Base-by-base conservation (phyloP, 2,888 invertebrate species). In the Nebria salina region DNA sequence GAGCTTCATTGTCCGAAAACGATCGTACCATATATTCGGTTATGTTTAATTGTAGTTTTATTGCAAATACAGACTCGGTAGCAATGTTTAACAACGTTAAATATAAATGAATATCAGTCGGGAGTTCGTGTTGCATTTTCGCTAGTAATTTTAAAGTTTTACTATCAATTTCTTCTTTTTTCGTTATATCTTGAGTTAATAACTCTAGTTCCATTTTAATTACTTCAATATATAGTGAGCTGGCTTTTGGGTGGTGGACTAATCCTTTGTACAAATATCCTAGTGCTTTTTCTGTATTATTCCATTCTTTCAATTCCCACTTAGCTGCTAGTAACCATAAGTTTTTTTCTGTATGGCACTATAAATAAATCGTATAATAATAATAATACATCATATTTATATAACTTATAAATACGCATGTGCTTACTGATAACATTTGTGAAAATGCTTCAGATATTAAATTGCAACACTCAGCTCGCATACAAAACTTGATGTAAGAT, bases 401-500 rank as follows among this genome's bases (percentile, higher is more conserved):
- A 72, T 72, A n/a, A 4, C 1, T 11, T 72, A 72, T 26, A 26
- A 68, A 25, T 68, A n/a, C n/a, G 68, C 0, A 13, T 9, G 4
- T 70, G 15, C 75, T 64, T 75, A 80, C 80, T 20, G 65, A 68
- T 9, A 80, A 34, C 80, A 80, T 80, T 80, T 75, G 42, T 1
- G 65, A 43, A 81, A 81, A 81, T 13, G 73, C 43, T 65, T 81
- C 81, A 65, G 76, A 73, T 25, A 81, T n/a, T n/a, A 81, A 72
- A 13, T 64, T 26, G 41, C 64, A 42, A 26, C 64, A 72, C 70
- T 76, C 81, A 76, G 76, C 76, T 72, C 76, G 54, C 65, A 76
- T 76, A 65, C 81, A 81, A 73, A 81, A 81, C 34, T 81, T 81
- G 42, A 81, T 81, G 26, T 72, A 81, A n/a, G 81, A 81, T 8